Base-by-base conservation (phyloP, 37 sponge, comb jelly and placozoan species). In the Ianthella basta region DNA sequence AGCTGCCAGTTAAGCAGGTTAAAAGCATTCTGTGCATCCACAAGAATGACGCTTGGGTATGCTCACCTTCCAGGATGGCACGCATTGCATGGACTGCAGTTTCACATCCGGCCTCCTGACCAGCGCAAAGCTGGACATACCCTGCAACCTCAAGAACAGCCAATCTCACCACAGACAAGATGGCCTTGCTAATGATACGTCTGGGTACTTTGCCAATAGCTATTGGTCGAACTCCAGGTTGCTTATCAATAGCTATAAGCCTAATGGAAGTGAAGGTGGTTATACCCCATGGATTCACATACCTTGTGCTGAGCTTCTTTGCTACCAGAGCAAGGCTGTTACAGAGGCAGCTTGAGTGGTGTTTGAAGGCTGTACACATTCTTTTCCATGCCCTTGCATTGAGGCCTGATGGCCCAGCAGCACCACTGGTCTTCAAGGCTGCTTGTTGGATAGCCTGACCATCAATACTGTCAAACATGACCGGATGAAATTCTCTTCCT, bases 111-210 rank as follows among this genome's bases (percentile, higher is more conserved):
- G 72, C 36, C 29, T 70, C 72, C 3, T 29, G 72, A 5, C 72
- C 72, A 13, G 72, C 72, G 4, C 72, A 70, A 13, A 36, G 36
- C 3, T 70, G 36, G 36, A n/a, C 18, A 56, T 56, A 15, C 15
- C 68, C 68, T 24, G 68, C 68, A 70, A 12, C 72, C 29, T 29
- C 36, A 3, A 29, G 5, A 4, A 70, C 72, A 29, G 5, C 72
- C 2, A 5, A 20, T 5, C 12, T 70, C 20, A 70, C 36, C 5
- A 16, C 36, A 27, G 36, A 20, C 33, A 70, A 21, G 32, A 70
- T 70, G 37, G 72, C 72, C 29, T 70, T 70, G 15, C 72, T 66
- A 33, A 70, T 70, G 37, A 70, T 70, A 3, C 72, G n/a, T 70
- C 72, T 29, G 5, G 36, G 15, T 4, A 70, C 72, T 34, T 70